Evolutionary conservation across 2,888 invertebrate species (phyloP).

Genomic region (Sesia apiformis): DNA sequence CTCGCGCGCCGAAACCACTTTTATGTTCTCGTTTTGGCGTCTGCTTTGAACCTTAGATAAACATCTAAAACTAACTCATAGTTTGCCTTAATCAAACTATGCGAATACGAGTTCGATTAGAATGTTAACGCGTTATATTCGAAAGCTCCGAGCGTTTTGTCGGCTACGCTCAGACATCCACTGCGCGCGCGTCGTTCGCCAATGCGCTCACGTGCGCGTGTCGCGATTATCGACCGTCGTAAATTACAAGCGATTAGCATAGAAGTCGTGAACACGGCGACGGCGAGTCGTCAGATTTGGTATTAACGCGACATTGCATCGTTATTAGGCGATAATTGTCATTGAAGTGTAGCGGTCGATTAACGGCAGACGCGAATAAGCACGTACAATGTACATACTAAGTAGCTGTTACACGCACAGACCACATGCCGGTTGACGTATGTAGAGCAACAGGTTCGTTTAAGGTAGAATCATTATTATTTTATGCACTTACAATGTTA

Average conservation of each 20-base stretch:
- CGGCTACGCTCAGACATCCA: constrained; percentile 21
- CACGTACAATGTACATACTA: constrained; percentile 37
- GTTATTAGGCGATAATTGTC: constrained; percentile 69
- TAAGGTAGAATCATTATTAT: too few species aligned
- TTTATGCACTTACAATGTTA: too few species aligned
- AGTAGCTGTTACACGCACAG: constrained; percentile 27
- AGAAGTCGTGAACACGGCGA: constrained; percentile 58
- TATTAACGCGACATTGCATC: constrained; percentile 48
- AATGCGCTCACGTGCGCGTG: constrained; percentile 65
- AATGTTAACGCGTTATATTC: constrained; percentile 38
- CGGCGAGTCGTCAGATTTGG: constrained; percentile 55
- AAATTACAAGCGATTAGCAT: constrained; percentile 69
- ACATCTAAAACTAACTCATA: background rate
- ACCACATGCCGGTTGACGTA: background rate
- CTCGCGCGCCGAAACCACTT: constrained; percentile 25
- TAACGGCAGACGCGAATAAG: constrained; percentile 48
- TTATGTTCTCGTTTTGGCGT: constrained; percentile 21
- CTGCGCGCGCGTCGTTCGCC: constrained; percentile 30
- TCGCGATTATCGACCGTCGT: constrained; percentile 69
- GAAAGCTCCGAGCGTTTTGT: constrained; percentile 22
- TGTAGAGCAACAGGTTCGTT: too few species aligned
- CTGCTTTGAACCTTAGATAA: constrained; percentile 2
- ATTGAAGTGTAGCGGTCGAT: constrained; percentile 61
- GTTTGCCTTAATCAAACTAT: background rate
- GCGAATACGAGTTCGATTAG: constrained; percentile 35